Evolutionary conservation across 2,888 invertebrate genomes (phyloP).

Genomic region (Zaprionus obscuricornis): DNA sequence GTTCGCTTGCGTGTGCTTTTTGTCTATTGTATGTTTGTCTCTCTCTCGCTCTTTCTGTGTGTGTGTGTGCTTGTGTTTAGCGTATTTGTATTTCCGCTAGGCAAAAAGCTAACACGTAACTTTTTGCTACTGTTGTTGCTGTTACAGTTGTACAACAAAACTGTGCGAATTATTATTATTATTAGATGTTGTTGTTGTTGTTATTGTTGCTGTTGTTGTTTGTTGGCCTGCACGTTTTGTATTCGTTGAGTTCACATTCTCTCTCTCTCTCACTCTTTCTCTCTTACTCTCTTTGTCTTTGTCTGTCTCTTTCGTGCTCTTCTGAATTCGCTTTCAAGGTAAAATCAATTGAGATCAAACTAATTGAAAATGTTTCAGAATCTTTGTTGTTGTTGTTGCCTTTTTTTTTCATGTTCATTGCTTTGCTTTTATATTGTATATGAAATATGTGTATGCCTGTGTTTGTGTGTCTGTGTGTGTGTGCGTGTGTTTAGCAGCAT

Average conservation of each 20-base stretch:
- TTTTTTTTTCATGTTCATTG: slow-evolving; percentile 21
- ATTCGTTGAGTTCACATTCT: too few species aligned
- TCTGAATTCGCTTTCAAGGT: slow-evolving; percentile 82
- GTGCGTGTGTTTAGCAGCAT: too few species aligned
- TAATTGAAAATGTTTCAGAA: slow-evolving; percentile 79
- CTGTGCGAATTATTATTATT: slow-evolving; percentile 69
- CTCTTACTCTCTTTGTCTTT: slow-evolving; percentile 2
- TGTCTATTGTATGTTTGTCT: background rate
- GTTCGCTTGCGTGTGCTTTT: background rate
- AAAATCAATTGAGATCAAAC: slow-evolving; percentile 84
- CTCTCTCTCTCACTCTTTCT: background rate
- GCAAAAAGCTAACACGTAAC: slow-evolving; percentile 68
- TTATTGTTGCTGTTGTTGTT: slow-evolving; percentile 37
- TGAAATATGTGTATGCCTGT: too few species aligned
- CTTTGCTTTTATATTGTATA: slow-evolving; percentile 25
- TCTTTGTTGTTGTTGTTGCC: slow-evolving; percentile 30
- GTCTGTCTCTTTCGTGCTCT: slow-evolving; percentile 29
- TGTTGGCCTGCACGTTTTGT: slow-evolving; percentile 63
- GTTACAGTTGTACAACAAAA: slow-evolving; percentile 48
- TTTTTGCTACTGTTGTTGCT: slow-evolving; percentile 30
- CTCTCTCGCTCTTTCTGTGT: too few species aligned
- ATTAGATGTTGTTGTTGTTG: too few species aligned
- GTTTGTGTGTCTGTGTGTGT: too few species aligned
- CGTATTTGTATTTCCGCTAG: slow-evolving; percentile 63
- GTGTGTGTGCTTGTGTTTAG: slow-evolving; percentile 26